Evolutionary conservation across 2,888 invertebrate genomes (phyloP), one percentile per base, ranked within the genome.

Genomic region (Elysia crispata): DNA sequence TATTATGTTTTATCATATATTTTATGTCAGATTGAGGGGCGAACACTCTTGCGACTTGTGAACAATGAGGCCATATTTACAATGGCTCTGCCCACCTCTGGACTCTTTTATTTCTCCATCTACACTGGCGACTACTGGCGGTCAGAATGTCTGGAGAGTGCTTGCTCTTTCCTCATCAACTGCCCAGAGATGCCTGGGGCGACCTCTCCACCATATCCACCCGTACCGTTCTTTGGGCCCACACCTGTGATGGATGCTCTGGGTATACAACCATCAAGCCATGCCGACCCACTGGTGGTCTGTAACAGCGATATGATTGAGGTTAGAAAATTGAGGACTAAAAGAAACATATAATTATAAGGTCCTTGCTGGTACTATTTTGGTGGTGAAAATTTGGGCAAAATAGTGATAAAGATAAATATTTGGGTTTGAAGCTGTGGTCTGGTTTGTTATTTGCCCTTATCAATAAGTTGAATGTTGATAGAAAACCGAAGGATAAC

Each of bases 41-140:
- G 90, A 67, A 86, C 87, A 15, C 79, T 91, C 50, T 82, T 91
- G 20, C 83, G 91, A 8, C 86, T 87, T 64, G 85, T 90, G 1
- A 88, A 88, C 75, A 88, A 89, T 74, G 89, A 89, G 69, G 89
- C 88, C 23, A 89, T 91, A 74, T 92, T 93, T 82, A 88, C 89
- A 0, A 89, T 92, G 23, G 89, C 89, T 66, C 90, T 93, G 0
- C 93, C 93, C 0, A 84, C 87, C 23, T 89, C 91, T 6, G 93
- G 93, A 13, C 78, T 88, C 75, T 93, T 91, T 85, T 91, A 90
- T 83, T 91, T 93, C 76, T 93, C 93, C 75, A 89, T 92, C 20
- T 92, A 88, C 80, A 89, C 89, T 0, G 89, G 90, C 0, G 89
- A 89, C 31, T 89, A 89, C 77, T 91, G 90, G 90, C 86, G 88